Base-by-base conservation (phyloP, 2,113 vertebrate genomes). In the Cricetomys ansorgei region DNA sequence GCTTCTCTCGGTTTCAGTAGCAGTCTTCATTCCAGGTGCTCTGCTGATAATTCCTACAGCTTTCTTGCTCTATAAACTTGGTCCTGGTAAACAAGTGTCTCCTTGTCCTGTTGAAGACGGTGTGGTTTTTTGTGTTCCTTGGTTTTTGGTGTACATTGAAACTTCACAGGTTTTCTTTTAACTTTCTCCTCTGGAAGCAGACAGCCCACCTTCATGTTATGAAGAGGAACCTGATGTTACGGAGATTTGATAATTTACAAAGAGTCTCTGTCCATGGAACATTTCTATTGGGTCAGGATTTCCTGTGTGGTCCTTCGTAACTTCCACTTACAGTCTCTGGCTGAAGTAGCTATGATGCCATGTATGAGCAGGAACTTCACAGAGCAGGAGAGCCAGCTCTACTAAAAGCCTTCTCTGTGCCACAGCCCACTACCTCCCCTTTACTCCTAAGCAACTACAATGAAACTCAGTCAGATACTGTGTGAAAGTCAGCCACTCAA, bases 201-300 rank as follows among this genome's bases (percentile, higher is more conserved):
- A 21, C 8, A 12, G 21, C 19, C 29, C n/a, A 45, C 23, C 55
- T 43, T 34, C 34, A 7, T 1, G 23, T 25, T 29, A 75, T 37
- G 7, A 40, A 9, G 8, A 4, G n/a, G 19, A 43, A 5, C 9
- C 10, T 7, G 13, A 8, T 0, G 0, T 50, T 67, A 23, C 2
- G 40, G 50, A 65, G 45, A n/a, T 7, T 31, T 9, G 7, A 4
- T n/a, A 27, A 40, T 40, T 34, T 37, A 9, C 9, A 19, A 25
- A 29, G 6, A 8, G 25, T 15, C 34, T 34, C 67, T 48, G 29
- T 55, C 25, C 12, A 21, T 11, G 40, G 40, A 79, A n/a, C 17
- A 4, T 15, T 31, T 40, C 27, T 2, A 12, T 1, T 8, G 29
- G 50, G 1, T 40, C 31, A 34, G 29, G 34, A 27, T 50, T 84